Base-by-base conservation (phyloP, 2,113 vertebrate genomes). In the Ameiurus melas region DNA sequence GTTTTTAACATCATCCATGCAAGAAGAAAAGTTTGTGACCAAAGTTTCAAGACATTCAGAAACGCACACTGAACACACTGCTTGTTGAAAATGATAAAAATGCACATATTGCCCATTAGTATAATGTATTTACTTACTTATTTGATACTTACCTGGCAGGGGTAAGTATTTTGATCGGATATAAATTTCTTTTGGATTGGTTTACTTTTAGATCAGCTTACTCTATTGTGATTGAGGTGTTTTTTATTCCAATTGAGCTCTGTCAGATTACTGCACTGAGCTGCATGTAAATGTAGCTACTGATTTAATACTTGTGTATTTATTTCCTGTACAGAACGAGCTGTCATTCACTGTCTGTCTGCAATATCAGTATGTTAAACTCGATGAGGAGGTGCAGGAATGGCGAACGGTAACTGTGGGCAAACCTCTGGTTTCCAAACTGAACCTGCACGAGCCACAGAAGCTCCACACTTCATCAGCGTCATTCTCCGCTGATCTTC, bases 371-470 rank as follows among this genome's bases (percentile, higher is more conserved):
- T 97, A 97, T 88, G 85, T 60, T 13, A 94, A 94, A 91, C 89
- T 97, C 93, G 96, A 97, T 0, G 97, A 97, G 14, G 95, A 96
- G 4, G 87, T 97, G 39, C 92, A 95, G 89, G 97, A 97, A 92
- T 90, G 87, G 80, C 90, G 90, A 89, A 36, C 0, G 0, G 94
- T 97, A 33, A 94, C 89, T 0, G 94, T 97, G 68, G 97, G 97
- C 16, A 97, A 96, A 92, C 97, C 97, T 0, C 96, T 97, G 88
- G 96, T 97, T 0, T 96, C 97, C 89, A 97, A 97, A 92, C 97
- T 97, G 87, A 97, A 96, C 89, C 95, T 97, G 85, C 89, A 93
- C 13, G 91, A 95, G 73, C 89, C 92, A 13, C 90, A 91, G 47
- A 8, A 53, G 0, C 39, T 91, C 30, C 62, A 5, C 0, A 7